Conservation (phyloP, 1,140 invertebrate genomes). For the Epicauta chinensis region DNA sequence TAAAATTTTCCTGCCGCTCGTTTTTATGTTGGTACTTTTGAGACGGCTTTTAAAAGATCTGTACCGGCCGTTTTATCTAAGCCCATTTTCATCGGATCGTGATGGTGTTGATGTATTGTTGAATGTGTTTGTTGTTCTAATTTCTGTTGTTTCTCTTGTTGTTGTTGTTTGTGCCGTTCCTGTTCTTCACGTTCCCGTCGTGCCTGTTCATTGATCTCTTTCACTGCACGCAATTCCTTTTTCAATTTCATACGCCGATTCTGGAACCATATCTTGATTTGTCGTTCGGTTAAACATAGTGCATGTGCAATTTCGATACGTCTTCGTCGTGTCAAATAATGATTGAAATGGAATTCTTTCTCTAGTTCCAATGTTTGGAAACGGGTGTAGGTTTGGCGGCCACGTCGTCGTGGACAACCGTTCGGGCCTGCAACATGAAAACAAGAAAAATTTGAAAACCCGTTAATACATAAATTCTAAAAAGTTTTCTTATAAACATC, state of each 20-base stretch:
- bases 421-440: slow-evolving; percentile 77
- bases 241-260: slow-evolving; percentile 97
- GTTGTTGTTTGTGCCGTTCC: slow-evolving; percentile 83
- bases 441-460: too few species aligned
- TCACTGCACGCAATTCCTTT: slow-evolving; percentile 87
- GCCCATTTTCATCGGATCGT: slow-evolving; percentile 49
- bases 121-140: slow-evolving; percentile 43
- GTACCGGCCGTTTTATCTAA: slow-evolving; percentile 37
- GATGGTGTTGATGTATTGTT: slow-evolving; percentile 55
- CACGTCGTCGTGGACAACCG: slow-evolving; percentile 87
- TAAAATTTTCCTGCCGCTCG: not conserved
- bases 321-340: slow-evolving; percentile 90
- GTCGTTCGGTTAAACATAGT: slow-evolving; percentile 89
- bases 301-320: slow-evolving; percentile 97
- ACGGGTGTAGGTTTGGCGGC: slow-evolving; percentile 93
- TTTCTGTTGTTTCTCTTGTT: slow-evolving; percentile 75
- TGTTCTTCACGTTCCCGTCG: slow-evolving; percentile 84
- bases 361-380: slow-evolving; percentile 93
- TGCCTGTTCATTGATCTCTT: slow-evolving; percentile 92
- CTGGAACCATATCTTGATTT: slow-evolving; percentile 98
- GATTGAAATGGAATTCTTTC: slow-evolving; percentile 98
- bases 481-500: too few species aligned
- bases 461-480: too few species aligned
- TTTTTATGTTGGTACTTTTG: slow-evolving; percentile 47
- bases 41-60: slow-evolving; percentile 41